phyloP scores from a whole-genome alignment of 2,113 vertebrate genomes.

The Misgurnus mizolepis region DNA sequence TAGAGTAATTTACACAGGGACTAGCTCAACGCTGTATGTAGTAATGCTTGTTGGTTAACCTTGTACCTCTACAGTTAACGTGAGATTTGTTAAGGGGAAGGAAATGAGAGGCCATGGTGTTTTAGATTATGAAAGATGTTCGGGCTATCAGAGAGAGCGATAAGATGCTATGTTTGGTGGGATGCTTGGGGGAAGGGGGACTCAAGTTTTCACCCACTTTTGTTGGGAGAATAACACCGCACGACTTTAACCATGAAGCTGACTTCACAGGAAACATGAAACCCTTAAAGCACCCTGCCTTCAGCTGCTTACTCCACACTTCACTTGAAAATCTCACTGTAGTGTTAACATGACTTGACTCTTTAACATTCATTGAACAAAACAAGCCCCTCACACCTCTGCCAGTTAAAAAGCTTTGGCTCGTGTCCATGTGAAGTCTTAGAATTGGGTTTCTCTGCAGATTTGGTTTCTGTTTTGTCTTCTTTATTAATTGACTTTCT shows the following conservation, averaged over 20 bases:
- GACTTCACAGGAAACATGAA: slow-evolving; percentile 13
- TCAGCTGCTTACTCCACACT: not conserved
- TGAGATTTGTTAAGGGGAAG: not conserved
- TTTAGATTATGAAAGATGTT: slow-evolving; percentile 38
- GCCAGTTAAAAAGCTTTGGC: slow-evolving; percentile 25
- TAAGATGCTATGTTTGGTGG: not conserved
- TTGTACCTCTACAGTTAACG: not conserved
- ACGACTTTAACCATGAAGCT: not conserved
- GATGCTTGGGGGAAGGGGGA: not conserved
- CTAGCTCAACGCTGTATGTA: not conserved
- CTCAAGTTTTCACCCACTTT: not conserved
- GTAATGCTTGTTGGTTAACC: not conserved
- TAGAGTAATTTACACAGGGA: not conserved
- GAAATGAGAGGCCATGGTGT: slow-evolving; percentile 15
- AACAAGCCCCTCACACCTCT: slow-evolving; percentile 32
- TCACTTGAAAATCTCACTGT: slow-evolving; percentile 19
- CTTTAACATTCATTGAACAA: slow-evolving; percentile 29
- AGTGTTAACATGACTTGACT: slow-evolving; percentile 26
- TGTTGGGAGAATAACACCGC: not conserved
- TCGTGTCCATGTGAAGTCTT: not conserved
- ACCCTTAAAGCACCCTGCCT: not conserved
- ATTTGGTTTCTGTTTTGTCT: not conserved
- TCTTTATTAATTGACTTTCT: no score
- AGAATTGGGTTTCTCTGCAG: slow-evolving; percentile 1
- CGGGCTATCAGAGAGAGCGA: not conserved